phyloP scores from a whole-genome alignment of 2,888 invertebrate genomes.

The Criorhina ranunculi region DNA sequence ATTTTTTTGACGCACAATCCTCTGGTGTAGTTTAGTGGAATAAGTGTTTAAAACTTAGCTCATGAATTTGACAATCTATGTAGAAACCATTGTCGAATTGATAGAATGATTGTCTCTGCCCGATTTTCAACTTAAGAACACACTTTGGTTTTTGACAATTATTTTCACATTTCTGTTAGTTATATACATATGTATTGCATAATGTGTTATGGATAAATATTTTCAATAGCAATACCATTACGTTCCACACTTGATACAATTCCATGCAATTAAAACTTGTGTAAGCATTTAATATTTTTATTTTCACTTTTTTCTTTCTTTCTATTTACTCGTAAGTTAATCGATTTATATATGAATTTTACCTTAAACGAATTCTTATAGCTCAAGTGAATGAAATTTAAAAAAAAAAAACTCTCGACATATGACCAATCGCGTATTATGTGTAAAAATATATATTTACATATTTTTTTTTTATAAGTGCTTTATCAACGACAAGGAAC shows the following conservation, averaged over 20 bases:
- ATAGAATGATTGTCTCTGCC: too few relatives aligned
- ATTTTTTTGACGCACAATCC: constrained; percentile 8
- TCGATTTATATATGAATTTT: constrained; percentile 35
- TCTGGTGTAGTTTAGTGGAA: not conserved
- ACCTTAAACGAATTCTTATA: constrained; percentile 41
- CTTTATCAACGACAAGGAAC: constrained; percentile 32
- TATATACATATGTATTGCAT: not conserved
- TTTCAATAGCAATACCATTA: too few relatives aligned
- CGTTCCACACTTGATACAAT: constrained; percentile 5
- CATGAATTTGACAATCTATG: too few relatives aligned
- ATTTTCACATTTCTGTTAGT: not conserved
- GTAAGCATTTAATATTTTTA: constrained; percentile 1
- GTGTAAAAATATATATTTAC: constrained; percentile 24
- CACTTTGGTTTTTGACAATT: too few relatives aligned
- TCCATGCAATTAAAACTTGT: constrained; percentile 23
- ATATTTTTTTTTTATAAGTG: constrained; percentile 27
- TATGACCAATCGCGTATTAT: constrained; percentile 20
- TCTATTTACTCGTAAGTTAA: constrained; percentile 23
- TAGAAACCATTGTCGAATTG: too few relatives aligned
- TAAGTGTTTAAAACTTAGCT: constrained; percentile 3
- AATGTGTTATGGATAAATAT: too few relatives aligned
- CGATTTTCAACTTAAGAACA: too few relatives aligned
- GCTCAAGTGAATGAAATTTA: constrained; percentile 49
- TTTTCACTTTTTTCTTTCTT: not conserved
- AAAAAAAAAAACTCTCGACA: constrained; percentile 11